Evolutionary conservation across 1,140 invertebrate genomes (phyloP).

Genomic region (Venustaconcha ellipsiformis): DNA sequence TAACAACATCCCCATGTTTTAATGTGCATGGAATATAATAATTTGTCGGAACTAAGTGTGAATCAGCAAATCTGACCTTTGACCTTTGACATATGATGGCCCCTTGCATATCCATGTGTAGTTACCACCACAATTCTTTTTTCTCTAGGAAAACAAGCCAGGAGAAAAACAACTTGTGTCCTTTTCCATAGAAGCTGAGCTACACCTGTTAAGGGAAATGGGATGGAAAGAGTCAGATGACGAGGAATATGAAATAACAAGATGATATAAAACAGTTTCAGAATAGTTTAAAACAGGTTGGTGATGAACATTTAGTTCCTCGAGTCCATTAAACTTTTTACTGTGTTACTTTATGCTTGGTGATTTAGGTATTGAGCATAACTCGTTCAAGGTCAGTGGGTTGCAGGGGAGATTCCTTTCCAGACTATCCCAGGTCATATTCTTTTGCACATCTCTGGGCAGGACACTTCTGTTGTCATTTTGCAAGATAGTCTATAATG

Average conservation of each 20-base stretch:
- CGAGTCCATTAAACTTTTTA: not conserved
- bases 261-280: slow-evolving; percentile 67
- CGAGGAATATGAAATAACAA: slow-evolving; percentile 68
- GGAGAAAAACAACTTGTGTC: slow-evolving; percentile 52
- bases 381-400: not conserved
- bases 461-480: too few species aligned
- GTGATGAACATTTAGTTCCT: not conserved
- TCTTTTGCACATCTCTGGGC: too few species aligned
- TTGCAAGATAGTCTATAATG: too few species aligned
- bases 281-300: slow-evolving; percentile 62
- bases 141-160: slow-evolving; percentile 20
- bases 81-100: too few species aligned
- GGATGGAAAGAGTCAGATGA: slow-evolving; percentile 69
- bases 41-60: too few species aligned
- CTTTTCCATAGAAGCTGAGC: slow-evolving; percentile 68
- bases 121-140: not conserved
- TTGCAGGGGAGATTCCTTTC: not conserved
- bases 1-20: too few species aligned
- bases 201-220: slow-evolving; percentile 66
- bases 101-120: not conserved
- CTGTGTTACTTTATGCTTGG: not conserved
- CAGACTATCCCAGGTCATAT: not conserved
- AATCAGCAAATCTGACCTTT: too few species aligned
- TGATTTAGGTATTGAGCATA: not conserved
- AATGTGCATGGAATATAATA: too few species aligned